phyloP scores from a whole-genome alignment of 2,797 vertebrate genomes.

The Glossophaga mutica region DNA sequence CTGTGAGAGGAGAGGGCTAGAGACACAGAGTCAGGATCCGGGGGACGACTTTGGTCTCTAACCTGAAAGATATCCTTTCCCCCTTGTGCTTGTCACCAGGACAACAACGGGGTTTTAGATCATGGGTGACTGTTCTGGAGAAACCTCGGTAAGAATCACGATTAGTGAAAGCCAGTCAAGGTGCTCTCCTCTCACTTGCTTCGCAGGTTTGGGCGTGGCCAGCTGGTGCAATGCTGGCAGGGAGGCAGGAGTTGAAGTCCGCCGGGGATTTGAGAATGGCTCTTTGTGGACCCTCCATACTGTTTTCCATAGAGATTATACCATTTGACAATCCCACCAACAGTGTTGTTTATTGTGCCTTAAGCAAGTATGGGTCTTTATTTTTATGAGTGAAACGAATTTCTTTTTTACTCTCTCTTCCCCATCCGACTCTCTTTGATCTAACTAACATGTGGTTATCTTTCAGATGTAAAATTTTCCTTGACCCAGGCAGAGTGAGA shows the following conservation, averaged over 20 bases:
- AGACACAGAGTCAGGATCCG: fast-evolving
- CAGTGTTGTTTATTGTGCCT: not conserved
- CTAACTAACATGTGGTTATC: not conserved
- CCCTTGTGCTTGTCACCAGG: not conserved
- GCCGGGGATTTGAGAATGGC: not conserved
- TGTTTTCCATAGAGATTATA: not conserved
- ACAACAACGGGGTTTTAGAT: not conserved
- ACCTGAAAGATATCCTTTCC: too few relatives aligned
- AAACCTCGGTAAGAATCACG: not conserved
- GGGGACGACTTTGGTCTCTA: not conserved
- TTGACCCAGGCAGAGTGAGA: not conserved
- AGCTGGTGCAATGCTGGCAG: not conserved
- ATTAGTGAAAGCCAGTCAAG: not conserved
- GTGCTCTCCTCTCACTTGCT: not conserved
- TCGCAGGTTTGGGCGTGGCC: not conserved
- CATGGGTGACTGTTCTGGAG: not conserved
- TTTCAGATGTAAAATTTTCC: not conserved
- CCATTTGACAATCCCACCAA: not conserved
- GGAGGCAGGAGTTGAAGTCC: not conserved
- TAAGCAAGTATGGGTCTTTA: not conserved
- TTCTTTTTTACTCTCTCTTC: not conserved
- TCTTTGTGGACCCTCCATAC: not conserved
- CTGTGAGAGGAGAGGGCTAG: not conserved
- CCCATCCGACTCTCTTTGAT: not conserved
- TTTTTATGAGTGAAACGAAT: not conserved